A percentile compares a stretch with the other conserved stretches of the same genome.
Conservation (phyloP, 1,140 invertebrate species). For the Megalopta genalis region DNA sequence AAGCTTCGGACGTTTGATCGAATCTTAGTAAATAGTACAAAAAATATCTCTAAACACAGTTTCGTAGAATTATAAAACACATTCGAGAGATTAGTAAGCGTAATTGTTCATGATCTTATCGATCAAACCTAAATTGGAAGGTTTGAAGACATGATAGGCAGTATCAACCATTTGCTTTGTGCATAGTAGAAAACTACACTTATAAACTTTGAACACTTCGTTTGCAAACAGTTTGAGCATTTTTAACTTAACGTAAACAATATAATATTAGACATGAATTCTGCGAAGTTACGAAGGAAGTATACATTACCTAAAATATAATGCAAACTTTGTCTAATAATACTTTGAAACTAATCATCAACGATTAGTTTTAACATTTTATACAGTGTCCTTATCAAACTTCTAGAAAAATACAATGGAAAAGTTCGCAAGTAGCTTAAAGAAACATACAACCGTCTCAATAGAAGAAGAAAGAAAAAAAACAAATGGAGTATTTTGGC, state of each 20-base stretch:
- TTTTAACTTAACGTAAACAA: conserved; percentile 40
- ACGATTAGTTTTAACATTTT: conserved; percentile 42
- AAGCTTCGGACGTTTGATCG: conserved; percentile 23
- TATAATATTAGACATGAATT: conserved; percentile 11
- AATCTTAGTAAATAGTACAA: conserved; percentile 7
- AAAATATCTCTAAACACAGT: conserved; percentile 25
- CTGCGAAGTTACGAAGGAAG: conserved; percentile 6
- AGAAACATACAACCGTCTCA: conserved; percentile 21
- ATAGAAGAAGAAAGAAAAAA: conserved; percentile 19
- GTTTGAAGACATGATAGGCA: conserved; percentile 7
- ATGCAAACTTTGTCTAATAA: conserved; percentile 50
- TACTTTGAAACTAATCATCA: conserved; percentile 48
- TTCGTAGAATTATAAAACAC: conserved; percentile 31
- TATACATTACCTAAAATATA: conserved; percentile 33
- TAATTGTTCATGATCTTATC: conserved; percentile 35
- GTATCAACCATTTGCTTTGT: background rate
- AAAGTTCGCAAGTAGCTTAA: conserved; percentile 37
- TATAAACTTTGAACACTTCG: conserved; percentile 56
- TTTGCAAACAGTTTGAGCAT: conserved; percentile 50
- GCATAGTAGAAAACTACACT: conserved; percentile 29
- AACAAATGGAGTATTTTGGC: conserved; percentile 50
- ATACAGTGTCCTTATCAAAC: conserved; percentile 29
- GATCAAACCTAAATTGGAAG: conserved; percentile 35
- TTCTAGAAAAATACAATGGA: conserved; percentile 23
- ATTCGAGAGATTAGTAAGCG: conserved; percentile 42